Evolutionary conservation across 1,140 invertebrate species (phyloP).

Genomic region (Hylaeus anthracinus): DNA sequence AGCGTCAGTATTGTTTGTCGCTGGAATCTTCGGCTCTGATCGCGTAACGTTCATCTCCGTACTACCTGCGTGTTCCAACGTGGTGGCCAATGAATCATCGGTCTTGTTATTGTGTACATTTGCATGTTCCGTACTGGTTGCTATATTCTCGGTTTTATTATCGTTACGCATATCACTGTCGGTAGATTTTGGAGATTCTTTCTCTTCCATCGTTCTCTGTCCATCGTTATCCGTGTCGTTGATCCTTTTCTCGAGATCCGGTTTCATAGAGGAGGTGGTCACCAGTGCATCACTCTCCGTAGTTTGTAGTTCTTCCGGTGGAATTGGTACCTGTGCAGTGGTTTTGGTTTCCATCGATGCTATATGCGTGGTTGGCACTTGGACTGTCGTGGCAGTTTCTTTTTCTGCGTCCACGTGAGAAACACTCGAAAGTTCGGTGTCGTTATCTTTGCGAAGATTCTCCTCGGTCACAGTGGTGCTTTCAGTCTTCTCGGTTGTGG

Average conservation of each 20-base stretch:
- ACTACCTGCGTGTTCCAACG: neutral
- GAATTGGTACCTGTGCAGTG: constrained; percentile 75
- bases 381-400: constrained; percentile 42
- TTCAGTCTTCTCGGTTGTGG: constrained; percentile 69
- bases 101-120: neutral
- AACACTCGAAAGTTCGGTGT: constrained; percentile 30
- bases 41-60: neutral
- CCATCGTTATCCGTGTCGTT: neutral
- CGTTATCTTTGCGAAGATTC: constrained; percentile 28
- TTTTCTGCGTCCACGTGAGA: constrained; percentile 40
- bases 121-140: neutral
- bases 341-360: constrained; percentile 70
- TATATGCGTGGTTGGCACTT: constrained; percentile 63
- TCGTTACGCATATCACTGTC: neutral
- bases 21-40: constrained; percentile 5
- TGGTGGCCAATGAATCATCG: neutral
- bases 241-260: constrained; percentile 3
- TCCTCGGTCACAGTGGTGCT: constrained; percentile 44
- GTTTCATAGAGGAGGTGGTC: constrained; percentile 37
- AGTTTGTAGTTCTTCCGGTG: constrained; percentile 76
- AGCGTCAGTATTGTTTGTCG: neutral
- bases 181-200: neutral
- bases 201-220: neutral
- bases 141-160: neutral
- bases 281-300: constrained; percentile 54